Conservation (phyloP, 2,888 invertebrate genomes). For the Macaria liturata region DNA sequence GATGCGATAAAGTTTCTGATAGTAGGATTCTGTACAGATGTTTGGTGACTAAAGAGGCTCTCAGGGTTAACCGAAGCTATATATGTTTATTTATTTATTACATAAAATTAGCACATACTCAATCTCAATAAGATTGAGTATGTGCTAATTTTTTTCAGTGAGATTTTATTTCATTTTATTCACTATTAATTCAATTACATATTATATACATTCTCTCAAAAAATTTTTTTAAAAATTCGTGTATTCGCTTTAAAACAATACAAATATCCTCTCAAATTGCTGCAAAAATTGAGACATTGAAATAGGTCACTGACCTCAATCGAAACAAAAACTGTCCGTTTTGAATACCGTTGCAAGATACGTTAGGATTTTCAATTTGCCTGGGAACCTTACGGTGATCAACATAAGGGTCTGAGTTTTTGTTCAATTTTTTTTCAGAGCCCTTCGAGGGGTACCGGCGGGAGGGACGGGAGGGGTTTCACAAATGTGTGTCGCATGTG, state of each 20-base stretch:
- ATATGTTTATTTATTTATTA: too few relatives aligned
- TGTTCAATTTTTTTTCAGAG: slow-evolving; percentile 67
- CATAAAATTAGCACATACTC: too few relatives aligned
- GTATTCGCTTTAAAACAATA: not conserved
- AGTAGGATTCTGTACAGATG: slow-evolving; percentile 4
- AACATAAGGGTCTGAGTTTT: slow-evolving; percentile 48
- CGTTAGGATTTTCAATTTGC: slow-evolving; percentile 25
- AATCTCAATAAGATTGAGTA: too few relatives aligned
- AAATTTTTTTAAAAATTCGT: not conserved
- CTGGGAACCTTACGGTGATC: slow-evolving; percentile 32
- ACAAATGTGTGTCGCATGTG: slow-evolving; percentile 75
- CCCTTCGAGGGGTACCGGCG: slow-evolving; percentile 60
- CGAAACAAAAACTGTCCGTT: slow-evolving; percentile 21
- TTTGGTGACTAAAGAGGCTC: slow-evolving; percentile 15
- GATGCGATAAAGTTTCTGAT: slow-evolving; percentile 20
- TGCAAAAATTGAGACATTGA: slow-evolving; percentile 10
- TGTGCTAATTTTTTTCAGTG: too few relatives aligned
- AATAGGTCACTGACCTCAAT: slow-evolving; percentile 32
- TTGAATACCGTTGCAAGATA: slow-evolving; percentile 26
- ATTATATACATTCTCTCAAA: not conserved
- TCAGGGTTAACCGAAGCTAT: too few relatives aligned
- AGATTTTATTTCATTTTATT: too few relatives aligned
- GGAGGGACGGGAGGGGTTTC: slow-evolving; percentile 51
- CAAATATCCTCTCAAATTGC: not conserved
- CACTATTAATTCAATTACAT: not conserved